Percentiles rank a stretch among this genome's conserved stretches.
Conservation (phyloP, 2,888 invertebrate species). For the Oxyscelio sp. region DNA sequence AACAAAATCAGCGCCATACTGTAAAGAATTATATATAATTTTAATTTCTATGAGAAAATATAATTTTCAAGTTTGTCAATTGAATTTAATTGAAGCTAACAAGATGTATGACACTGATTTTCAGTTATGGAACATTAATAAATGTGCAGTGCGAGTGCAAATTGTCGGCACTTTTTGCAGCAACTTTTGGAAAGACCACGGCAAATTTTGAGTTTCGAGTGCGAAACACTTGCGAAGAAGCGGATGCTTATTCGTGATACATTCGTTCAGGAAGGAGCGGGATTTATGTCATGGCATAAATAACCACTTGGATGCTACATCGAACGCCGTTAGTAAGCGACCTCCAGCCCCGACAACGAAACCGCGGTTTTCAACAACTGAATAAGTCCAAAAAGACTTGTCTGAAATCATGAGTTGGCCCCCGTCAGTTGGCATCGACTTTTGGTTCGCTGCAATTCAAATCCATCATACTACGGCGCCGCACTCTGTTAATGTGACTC, state of each 20-base stretch:
- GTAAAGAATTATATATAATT: no score
- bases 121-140: no score
- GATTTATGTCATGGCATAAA: conserved; percentile 82
- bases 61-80: no score
- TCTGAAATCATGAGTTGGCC: conserved; percentile 20
- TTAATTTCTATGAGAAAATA: no score
- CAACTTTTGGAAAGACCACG: not conserved
- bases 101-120: no score
- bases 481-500: not conserved
- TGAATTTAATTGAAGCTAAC: no score
- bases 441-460: conserved; percentile 42
- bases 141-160: no score
- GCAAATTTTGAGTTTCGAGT: conserved; percentile 22
- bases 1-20: no score
- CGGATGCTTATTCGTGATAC: conserved; percentile 53
- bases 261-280: conserved; percentile 74
- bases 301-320: conserved; percentile 74
- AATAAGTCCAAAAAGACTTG: conserved; percentile 55
- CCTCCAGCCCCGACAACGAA: conserved; percentile 53
- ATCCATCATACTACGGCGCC: not conserved
- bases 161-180: no score
- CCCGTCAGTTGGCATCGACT: conserved; percentile 44
- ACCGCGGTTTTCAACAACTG: conserved; percentile 52
- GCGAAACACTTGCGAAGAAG: conserved; percentile 62
- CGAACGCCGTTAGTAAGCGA: conserved; percentile 73